Conservation (phyloP, 2,113 vertebrate genomes). For the Canis aureus region DNA sequence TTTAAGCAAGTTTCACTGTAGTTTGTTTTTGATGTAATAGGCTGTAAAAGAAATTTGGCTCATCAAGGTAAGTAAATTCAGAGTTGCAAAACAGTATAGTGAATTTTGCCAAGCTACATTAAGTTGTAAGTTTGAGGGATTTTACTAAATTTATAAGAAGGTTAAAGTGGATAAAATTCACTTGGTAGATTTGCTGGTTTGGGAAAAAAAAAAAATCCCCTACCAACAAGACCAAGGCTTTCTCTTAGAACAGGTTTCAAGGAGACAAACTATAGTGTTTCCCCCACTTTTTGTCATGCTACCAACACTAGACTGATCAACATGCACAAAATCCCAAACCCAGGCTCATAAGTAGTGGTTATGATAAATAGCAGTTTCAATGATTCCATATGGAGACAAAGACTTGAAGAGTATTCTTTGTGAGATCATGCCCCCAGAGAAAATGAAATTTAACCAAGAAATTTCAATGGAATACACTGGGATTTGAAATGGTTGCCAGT, state of each 20-base stretch:
- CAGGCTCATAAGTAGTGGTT: background rate
- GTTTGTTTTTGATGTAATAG: slow-evolving; percentile 36
- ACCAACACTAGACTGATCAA: slow-evolving; percentile 56
- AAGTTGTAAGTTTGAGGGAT: slow-evolving; percentile 47
- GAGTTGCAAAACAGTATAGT: background rate
- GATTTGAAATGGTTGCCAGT: slow-evolving; percentile 84
- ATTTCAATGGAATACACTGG: slow-evolving; percentile 62
- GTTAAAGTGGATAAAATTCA: slow-evolving; percentile 62
- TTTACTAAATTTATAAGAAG: slow-evolving; percentile 55
- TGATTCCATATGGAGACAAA: slow-evolving; percentile 37
- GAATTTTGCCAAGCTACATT: slow-evolving; percentile 39
- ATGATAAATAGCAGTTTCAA: slow-evolving; percentile 39
- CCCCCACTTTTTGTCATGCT: slow-evolving; percentile 59
- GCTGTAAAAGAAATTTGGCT: background rate
- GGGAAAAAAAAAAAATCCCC: slow-evolving; percentile 53
- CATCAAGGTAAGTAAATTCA: slow-evolving; percentile 55
- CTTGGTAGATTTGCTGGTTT: slow-evolving; percentile 60
- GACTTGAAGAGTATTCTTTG: slow-evolving; percentile 23
- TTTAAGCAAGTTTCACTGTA: background rate
- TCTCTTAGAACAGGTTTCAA: slow-evolving; percentile 69
- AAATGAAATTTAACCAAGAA: slow-evolving; percentile 67
- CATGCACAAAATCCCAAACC: slow-evolving; percentile 71
- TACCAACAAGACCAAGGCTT: slow-evolving; percentile 55
- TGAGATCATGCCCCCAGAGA: slow-evolving; percentile 38
- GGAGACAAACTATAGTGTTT: slow-evolving; percentile 52